Conservation (phyloP, 2,888 invertebrate species). For the Bellardia pandia region DNA sequence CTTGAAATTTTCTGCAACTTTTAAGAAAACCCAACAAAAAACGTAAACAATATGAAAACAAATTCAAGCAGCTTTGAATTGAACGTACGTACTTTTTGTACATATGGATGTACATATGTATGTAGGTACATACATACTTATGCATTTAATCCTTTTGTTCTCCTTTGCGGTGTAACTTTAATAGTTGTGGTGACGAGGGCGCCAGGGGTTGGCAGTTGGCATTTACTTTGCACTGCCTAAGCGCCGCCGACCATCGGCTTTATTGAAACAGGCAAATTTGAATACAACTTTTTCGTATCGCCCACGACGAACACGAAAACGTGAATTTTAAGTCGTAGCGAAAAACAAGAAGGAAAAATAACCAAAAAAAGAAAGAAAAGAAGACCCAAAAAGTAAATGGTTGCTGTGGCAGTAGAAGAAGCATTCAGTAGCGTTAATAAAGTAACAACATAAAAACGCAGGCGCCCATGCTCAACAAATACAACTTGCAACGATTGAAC, state of each 20-base stretch:
- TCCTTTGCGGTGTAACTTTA: conserved; percentile 53
- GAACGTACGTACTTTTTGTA: neutral
- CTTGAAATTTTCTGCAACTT: neutral
- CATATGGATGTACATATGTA: neutral
- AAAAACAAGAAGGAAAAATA: conserved; percentile 28
- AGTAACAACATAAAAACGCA: conserved; percentile 75
- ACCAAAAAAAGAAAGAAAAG: neutral
- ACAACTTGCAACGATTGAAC: conserved; percentile 72
- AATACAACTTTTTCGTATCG: conserved; percentile 72
- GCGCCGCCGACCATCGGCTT: conserved; percentile 54
- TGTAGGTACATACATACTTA: neutral
- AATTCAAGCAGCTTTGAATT: conserved; percentile 25
- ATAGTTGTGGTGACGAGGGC: neutral
- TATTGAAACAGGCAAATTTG: conserved; percentile 61
- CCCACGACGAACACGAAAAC: conserved; percentile 77
- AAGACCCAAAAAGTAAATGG: neutral
- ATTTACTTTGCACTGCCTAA: conserved; percentile 32
- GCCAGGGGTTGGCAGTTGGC: neutral
- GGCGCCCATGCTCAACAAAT: conserved; percentile 76
- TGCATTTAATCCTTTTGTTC: conserved; percentile 51
- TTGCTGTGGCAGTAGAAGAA: neutral
- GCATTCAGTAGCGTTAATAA: conserved; percentile 72
- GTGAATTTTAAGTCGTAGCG: conserved; percentile 72
- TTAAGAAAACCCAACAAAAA: neutral
- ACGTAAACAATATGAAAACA: neutral